A percentile compares a stretch with the other conserved stretches of the same genome.
phyloP scores from a whole-genome alignment of 2,113 vertebrate species.

The Larimichthys polyactis region DNA sequence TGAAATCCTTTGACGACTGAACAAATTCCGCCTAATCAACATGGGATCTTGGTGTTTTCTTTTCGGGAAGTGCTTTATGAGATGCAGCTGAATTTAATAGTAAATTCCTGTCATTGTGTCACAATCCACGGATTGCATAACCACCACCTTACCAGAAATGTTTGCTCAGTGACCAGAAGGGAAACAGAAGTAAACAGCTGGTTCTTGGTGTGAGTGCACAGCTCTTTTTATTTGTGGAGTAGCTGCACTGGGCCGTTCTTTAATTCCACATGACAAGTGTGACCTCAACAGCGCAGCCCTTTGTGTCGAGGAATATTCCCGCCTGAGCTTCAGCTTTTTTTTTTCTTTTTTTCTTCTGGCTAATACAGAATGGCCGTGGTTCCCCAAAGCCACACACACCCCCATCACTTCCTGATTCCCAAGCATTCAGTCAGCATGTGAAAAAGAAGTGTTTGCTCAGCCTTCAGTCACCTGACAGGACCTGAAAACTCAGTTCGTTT shows the following conservation, averaged over 20 bases:
- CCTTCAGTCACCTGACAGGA: constrained; percentile 40
- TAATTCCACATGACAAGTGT: constrained; percentile 69
- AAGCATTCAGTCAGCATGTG: constrained; percentile 9
- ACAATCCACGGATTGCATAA: constrained; percentile 59
- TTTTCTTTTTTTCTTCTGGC: background rate
- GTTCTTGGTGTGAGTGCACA: constrained; percentile 33
- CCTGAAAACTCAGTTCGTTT: constrained; percentile 42
- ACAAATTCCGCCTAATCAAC: background rate
- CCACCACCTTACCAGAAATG: constrained; percentile 61
- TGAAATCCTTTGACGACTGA: background rate
- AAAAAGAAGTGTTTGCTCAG: constrained; percentile 37
- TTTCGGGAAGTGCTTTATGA: constrained; percentile 32
- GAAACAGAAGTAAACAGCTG: constrained; percentile 61
- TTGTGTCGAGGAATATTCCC: constrained; percentile 77
- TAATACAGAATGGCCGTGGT: constrained; percentile 15
- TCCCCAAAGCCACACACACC: constrained; percentile 19
- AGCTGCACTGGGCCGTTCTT: constrained; percentile 31
- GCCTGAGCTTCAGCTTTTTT: background rate
- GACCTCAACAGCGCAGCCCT: constrained; percentile 57
- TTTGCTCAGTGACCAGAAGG: constrained; percentile 67
- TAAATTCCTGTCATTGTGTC: constrained; percentile 62
- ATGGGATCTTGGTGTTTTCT: constrained; percentile 15
- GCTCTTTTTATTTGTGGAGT: constrained; percentile 10
- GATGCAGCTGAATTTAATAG: constrained; percentile 26
- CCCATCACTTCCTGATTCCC: constrained; percentile 62